phyloP scores from a whole-genome alignment of 2,113 vertebrate species.

The Thamnophis sirtalis region DNA sequence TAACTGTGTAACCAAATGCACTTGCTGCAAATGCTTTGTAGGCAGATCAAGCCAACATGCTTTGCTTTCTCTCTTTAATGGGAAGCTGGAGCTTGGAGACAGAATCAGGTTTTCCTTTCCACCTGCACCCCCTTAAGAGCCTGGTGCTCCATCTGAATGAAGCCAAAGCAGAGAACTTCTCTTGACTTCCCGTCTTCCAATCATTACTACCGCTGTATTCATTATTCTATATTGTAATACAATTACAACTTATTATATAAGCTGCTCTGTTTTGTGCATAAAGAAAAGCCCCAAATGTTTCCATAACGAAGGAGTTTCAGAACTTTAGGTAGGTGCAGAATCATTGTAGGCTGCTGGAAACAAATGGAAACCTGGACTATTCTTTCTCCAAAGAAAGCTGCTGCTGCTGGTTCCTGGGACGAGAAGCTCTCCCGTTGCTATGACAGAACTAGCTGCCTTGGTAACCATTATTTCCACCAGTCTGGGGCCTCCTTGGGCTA shows the following conservation, averaged over 20 bases:
- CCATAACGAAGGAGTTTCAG: background rate
- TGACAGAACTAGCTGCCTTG: background rate
- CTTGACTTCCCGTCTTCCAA: background rate
- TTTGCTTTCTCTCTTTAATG: background rate
- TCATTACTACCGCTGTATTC: background rate
- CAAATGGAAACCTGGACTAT: background rate
- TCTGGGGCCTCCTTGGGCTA: background rate
- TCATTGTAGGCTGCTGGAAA: background rate
- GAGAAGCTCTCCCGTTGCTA: background rate
- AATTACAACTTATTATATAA: background rate
- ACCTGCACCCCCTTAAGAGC: background rate
- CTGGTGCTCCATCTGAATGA: background rate
- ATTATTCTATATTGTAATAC: background rate
- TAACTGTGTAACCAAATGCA: background rate
- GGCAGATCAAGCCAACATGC: background rate
- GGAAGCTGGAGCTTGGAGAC: background rate
- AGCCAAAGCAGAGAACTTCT: background rate
- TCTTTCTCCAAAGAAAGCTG: background rate
- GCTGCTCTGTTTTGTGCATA: background rate
- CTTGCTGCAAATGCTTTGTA: background rate
- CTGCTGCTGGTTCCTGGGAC: background rate
- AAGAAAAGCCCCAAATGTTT: background rate
- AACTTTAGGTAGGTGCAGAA: background rate
- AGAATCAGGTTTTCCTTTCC: background rate
- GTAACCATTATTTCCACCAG: background rate